Evolutionary conservation across 2,888 invertebrate genomes (phyloP).

Genomic region (Craniophora ligustri): DNA sequence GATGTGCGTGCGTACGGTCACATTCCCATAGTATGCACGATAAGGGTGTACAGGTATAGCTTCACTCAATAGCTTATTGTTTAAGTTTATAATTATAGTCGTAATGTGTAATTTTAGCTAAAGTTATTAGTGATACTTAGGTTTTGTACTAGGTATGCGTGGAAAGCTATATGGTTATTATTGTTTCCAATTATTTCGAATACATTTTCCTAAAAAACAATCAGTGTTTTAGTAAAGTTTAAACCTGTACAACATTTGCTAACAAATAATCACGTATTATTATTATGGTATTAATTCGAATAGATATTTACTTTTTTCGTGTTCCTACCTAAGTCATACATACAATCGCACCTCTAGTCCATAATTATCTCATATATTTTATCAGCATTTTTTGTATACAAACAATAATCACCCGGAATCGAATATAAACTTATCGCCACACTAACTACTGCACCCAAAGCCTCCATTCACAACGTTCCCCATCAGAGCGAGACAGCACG

Average conservation of each 20-base stretch:
- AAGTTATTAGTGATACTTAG: constrained; percentile 12
- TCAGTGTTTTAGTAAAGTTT: no score
- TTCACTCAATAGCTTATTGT: constrained; percentile 64
- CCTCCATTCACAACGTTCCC: constrained; percentile 79
- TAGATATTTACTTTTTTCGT: background rate
- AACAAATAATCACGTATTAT: no score
- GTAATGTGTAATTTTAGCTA: constrained; percentile 18
- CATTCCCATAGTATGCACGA: constrained; percentile 84
- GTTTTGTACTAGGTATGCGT: no score
- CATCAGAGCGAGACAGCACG: constrained; percentile 78
- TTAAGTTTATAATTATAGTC: constrained; percentile 21
- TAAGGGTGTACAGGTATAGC: constrained; percentile 76
- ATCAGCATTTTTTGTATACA: background rate
- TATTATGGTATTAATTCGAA: background rate
- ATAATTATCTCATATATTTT: no score
- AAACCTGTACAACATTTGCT: no score
- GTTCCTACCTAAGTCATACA: no score
- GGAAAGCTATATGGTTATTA: no score
- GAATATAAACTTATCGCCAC: constrained; percentile 59
- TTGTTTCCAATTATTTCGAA: no score
- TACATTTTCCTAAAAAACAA: no score
- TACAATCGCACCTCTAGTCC: no score
- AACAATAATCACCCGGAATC: constrained; percentile 57
- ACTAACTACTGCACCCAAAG: constrained; percentile 60
- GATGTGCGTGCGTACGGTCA: constrained; percentile 71